Conservation (phyloP, 2,888 invertebrate species). For the Tethea ocularis region DNA sequence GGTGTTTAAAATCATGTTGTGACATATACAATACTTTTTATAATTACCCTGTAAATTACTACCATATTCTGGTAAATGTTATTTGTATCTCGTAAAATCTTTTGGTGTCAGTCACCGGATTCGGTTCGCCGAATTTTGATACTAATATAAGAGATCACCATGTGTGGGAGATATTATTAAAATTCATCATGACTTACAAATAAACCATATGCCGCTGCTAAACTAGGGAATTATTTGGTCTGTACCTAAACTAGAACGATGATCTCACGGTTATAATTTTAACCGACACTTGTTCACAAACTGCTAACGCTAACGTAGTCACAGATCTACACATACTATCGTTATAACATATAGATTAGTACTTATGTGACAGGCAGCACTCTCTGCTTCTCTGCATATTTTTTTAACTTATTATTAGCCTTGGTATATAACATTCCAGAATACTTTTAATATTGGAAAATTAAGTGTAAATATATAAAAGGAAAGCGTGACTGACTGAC, state of each 20-base stretch:
- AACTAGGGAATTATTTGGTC: conserved; percentile 23
- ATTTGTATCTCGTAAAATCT: not conserved
- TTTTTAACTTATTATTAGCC: too few species aligned
- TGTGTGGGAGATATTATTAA: not conserved
- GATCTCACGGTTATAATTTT: conserved; percentile 39
- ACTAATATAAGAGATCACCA: not conserved
- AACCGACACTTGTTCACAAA: conserved; percentile 17
- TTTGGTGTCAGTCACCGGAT: not conserved
- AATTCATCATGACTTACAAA: not conserved
- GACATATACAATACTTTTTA: too few species aligned
- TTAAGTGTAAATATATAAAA: too few species aligned
- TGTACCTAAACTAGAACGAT: conserved; percentile 19
- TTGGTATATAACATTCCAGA: too few species aligned
- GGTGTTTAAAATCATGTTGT: too few species aligned
- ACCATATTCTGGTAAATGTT: not conserved
- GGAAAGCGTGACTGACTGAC: too few species aligned
- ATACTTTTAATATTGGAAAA: too few species aligned
- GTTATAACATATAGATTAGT: not conserved
- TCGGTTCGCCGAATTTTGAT: not conserved
- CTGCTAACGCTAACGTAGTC: not conserved
- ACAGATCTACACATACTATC: not conserved
- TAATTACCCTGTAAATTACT: too few species aligned
- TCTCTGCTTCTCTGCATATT: not conserved
- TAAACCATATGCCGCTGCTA: conserved; percentile 10
- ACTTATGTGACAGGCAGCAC: not conserved